Base-by-base conservation (phyloP, 1,140 invertebrate species). In the Eubasilissa regina region DNA sequence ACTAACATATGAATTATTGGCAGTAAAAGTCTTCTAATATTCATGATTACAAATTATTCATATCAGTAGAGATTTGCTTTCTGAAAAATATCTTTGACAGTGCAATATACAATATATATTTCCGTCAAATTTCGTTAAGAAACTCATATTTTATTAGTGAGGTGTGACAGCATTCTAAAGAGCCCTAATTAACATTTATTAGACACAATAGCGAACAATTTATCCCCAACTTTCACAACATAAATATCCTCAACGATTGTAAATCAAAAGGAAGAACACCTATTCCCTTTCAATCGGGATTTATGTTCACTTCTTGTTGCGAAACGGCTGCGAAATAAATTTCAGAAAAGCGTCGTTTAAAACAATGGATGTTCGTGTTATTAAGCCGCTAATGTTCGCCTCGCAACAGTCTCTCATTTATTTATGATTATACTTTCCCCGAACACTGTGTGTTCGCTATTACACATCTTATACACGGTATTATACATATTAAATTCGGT, bases 391-490 rank as follows among this genome's bases (percentile, higher is more conserved):
- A 74, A 74, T 74, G 53, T 74, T 74, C 53, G n/a, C 70, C 70
- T 48, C 9, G 48, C 51, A 56, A 74, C 53, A 73, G 68, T 56
- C 70, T 17, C 66, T 74, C 70, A 74, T 55, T 78, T 73, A 78
- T 78, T 78, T 78, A 78, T 78, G 77, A 56, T 73, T 72, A 48
- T 78, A 78, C 68, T 73, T 51, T 70, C 66, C 47, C 15, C 15
- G 66, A 53, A 21, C 19, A 70, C 45, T 35, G 15, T 11, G 17
- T 25, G 17, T 48, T 21, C 21, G 66, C 47, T 25, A 19, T 70
- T 51, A 48, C 25, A 68, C 64, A 51, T 48, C 66, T 70, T 12
- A 48, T 47, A 17, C 44, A 13, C 9, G 13, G 44, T 25, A 45
- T 48, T 70, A 48, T 68, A 48, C 45, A 11, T 51, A 35, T 4